These are phyloP conservation scores for Perccottus glenii DNA, from an alignment of 2,113 vertebrate genomes.

Conservation along the genomic window DNA sequence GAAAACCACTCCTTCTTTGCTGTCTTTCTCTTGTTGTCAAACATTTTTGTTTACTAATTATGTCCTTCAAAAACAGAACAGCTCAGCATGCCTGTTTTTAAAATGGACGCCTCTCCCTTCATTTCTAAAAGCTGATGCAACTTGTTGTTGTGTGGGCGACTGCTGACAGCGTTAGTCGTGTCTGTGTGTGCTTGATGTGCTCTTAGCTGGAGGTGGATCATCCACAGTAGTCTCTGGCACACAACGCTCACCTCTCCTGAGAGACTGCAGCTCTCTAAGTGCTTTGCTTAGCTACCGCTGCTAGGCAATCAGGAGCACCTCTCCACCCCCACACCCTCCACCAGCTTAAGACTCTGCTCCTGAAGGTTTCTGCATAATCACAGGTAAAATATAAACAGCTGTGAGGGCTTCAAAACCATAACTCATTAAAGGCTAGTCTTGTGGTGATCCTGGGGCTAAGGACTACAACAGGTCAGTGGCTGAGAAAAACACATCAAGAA, in stretches of 20 bases:
- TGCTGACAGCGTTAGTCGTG: constrained; percentile 19
- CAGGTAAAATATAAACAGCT: constrained; percentile 28
- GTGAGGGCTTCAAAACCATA: constrained; percentile 15
- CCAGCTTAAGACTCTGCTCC: constrained; percentile 28
- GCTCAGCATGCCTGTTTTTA: constrained; percentile 7
- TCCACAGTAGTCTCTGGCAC: constrained; percentile 24
- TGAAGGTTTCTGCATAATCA: constrained; percentile 27
- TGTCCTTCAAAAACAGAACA: constrained; percentile 13
- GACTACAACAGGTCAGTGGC: too few species aligned
- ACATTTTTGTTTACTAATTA: constrained; percentile 1
- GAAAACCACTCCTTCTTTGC: not conserved
- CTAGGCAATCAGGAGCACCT: constrained; percentile 56
- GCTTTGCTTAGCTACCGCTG: constrained; percentile 65
- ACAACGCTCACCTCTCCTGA: constrained; percentile 37
- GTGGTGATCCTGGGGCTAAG: too few species aligned
- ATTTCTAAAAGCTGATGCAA: constrained; percentile 24
- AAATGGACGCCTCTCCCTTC: constrained; percentile 7
- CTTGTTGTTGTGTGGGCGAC: constrained; percentile 48
- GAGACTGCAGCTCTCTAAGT: constrained; percentile 63
- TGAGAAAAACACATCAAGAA: too few species aligned
- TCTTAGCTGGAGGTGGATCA: constrained; percentile 44
- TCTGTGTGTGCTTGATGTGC: constrained; percentile 16
- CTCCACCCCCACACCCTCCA: not conserved
- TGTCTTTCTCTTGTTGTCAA: not conserved
- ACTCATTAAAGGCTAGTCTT: not conserved